Conservation (phyloP, 2,797 vertebrate genomes). For the Rhabdomys pumilio region DNA sequence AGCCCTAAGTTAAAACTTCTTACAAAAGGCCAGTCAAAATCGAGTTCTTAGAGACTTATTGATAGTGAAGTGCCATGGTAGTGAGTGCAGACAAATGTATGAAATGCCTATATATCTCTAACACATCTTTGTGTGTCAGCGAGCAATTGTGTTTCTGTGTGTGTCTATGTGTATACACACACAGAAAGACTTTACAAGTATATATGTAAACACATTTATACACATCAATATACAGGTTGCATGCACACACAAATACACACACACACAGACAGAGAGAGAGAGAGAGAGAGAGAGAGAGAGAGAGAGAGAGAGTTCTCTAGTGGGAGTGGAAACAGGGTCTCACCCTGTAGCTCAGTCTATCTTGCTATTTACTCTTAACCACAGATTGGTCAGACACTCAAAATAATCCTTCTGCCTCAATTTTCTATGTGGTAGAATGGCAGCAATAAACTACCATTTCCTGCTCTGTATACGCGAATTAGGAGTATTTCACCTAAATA, state of each 20-base stretch:
- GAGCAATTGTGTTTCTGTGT: background rate
- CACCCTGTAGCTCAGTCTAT: background rate
- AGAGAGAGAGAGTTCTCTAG: background rate
- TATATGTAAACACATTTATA: background rate
- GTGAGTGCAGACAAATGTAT: background rate
- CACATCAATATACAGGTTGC: background rate
- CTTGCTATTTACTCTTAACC: background rate
- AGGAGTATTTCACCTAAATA: background rate
- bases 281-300: no score
- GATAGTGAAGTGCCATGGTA: conserved; percentile 1
- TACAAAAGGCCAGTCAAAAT: conserved; percentile 55
- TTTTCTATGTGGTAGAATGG: background rate
- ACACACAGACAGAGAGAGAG: no score
- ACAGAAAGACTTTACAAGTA: background rate
- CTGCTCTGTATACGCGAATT: background rate
- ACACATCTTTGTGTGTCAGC: background rate
- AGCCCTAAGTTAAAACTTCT: background rate
- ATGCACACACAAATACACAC: no score
- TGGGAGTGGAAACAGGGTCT: background rate
- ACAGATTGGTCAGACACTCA: background rate
- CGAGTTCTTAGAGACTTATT: conserved; percentile 65
- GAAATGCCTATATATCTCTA: background rate
- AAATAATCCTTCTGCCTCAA: background rate
- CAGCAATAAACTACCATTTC: background rate
- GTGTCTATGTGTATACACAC: background rate